Percentiles rank a stretch among this genome's conserved stretches.
Evolutionary conservation across 2,888 invertebrate species (phyloP).

Genomic region (Caenorhabditis sp.): DNA sequence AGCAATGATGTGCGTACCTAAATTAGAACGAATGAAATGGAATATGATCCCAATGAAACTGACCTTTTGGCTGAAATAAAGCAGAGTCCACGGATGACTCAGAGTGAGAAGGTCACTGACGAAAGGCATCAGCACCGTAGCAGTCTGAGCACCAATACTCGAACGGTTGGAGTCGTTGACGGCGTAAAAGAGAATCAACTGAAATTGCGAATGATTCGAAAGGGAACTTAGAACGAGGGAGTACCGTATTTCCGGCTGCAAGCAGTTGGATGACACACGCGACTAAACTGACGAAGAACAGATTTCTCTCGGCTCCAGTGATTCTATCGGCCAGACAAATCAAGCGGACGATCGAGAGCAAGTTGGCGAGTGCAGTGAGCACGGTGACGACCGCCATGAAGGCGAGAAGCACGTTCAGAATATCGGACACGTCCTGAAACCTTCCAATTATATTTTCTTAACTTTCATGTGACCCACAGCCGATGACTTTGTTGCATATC

Average conservation of each 20-base stretch:
- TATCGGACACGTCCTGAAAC: slow-evolving; percentile 23
- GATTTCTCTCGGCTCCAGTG: slow-evolving; percentile 31
- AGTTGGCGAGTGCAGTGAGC: slow-evolving; percentile 8
- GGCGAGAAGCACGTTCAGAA: slow-evolving; percentile 4
- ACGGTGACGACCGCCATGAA: slow-evolving; percentile 31
- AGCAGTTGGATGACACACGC: slow-evolving; percentile 33
- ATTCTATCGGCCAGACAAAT: slow-evolving; percentile 15
- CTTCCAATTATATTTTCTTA: neutral
- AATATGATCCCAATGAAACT: no score
- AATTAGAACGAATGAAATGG: neutral
- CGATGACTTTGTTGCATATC: slow-evolving; percentile 19
- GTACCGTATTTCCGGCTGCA: slow-evolving; percentile 35
- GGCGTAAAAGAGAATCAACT: slow-evolving; percentile 18
- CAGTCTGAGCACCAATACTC: slow-evolving; percentile 11
- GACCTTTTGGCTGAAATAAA: slow-evolving; percentile 50
- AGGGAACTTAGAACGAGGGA: no score
- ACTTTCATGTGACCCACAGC: neutral
- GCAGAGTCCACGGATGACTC: slow-evolving; percentile 52
- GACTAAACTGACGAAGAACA: slow-evolving; percentile 35
- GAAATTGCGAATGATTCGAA: slow-evolving; percentile 9
- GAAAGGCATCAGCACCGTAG: slow-evolving; percentile 39
- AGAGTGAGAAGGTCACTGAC: slow-evolving; percentile 55
- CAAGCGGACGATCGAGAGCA: slow-evolving; percentile 16
- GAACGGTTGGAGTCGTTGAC: slow-evolving; percentile 5
- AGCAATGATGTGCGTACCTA: slow-evolving; percentile 29